Conservation (phyloP, 2,888 invertebrate species). For the Tipula vernalis region DNA sequence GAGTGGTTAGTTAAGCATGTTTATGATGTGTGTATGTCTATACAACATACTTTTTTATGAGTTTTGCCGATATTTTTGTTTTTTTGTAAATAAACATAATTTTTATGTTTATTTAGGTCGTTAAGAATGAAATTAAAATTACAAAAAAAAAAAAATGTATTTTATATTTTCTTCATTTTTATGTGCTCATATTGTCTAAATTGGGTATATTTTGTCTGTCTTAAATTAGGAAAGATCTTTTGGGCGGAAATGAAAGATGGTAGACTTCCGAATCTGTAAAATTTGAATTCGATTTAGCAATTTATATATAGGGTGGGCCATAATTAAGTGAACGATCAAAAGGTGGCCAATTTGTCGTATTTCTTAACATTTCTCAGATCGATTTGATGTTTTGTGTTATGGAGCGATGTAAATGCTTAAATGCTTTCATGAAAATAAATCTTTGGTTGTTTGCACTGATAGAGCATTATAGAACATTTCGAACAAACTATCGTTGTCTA, state of each 20-base stretch:
- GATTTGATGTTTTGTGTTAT: too few relatives aligned
- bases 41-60: not conserved
- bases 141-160: not conserved
- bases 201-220: not conserved
- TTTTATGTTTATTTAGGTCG: not conserved
- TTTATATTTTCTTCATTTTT: not conserved
- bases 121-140: not conserved
- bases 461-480: too few relatives aligned
- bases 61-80: not conserved
- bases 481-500: too few relatives aligned
- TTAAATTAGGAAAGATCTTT: not conserved
- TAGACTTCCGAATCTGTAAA: too few relatives aligned
- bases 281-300: too few relatives aligned
- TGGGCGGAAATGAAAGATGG: not conserved
- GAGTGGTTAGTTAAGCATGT: slow-evolving; percentile 4
- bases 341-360: too few relatives aligned
- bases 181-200: not conserved
- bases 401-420: too few relatives aligned
- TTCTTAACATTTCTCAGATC: too few relatives aligned
- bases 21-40: not conserved
- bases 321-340: too few relatives aligned
- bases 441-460: too few relatives aligned
- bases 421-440: too few relatives aligned
- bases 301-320: too few relatives aligned
- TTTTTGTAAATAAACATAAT: not conserved